Percentiles rank a stretch among this genome's conserved stretches.
Conservation (phyloP, 2,113 vertebrate species). For the Sus scrofa region T2T-Sscrofa CM000816.6:55182501-55183000, state of each 20-base stretch:
- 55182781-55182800: conserved; percentile 44
- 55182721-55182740: conserved; percentile 6
- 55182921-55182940: neutral
- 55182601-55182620: neutral
- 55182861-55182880: neutral
- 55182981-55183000: neutral
- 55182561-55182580: neutral
- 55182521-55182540: neutral
- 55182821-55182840: conserved; percentile 44
- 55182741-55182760: neutral
- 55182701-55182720: neutral
- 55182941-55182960: neutral
- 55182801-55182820: conserved; percentile 30
- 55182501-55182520: neutral
- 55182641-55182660: neutral
- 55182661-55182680: neutral
- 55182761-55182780: conserved; percentile 18
- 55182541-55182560: neutral
- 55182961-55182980: conserved; percentile 5
- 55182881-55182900: conserved; percentile 6
- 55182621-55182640: neutral
- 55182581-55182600: neutral
- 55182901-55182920: conserved; percentile 1
- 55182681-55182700: neutral
- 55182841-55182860: conserved; percentile 33